Evolutionary conservation across 2,888 invertebrate species (phyloP).

Genomic region (Melolontha melolontha): DNA sequence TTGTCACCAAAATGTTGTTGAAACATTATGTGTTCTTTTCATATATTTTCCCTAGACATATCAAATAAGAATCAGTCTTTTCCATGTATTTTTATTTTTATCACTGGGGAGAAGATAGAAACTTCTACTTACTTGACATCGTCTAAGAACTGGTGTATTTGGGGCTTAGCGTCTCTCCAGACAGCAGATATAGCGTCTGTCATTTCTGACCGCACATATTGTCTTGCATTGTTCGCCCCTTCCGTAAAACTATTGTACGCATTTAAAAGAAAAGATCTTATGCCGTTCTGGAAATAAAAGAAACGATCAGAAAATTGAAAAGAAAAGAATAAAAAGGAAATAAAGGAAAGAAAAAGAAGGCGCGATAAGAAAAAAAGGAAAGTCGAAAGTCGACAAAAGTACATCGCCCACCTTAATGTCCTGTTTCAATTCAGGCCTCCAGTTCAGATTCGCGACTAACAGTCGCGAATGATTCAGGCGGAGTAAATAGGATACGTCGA

Average conservation of each 20-base stretch:
- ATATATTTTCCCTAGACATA: too few species aligned
- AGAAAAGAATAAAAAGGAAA: neutral
- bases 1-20: too few species aligned
- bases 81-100: slow-evolving; percentile 6
- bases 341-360: neutral
- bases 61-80: slow-evolving; percentile 7
- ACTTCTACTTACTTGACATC: slow-evolving; percentile 71
- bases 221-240: slow-evolving; percentile 73
- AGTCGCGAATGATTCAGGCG: slow-evolving; percentile 87
- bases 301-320: slow-evolving; percentile 19
- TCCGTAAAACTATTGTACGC: slow-evolving; percentile 42
- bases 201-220: slow-evolving; percentile 77
- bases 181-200: slow-evolving; percentile 75
- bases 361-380: neutral
- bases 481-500: slow-evolving; percentile 83
- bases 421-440: slow-evolving; percentile 80
- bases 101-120: neutral
- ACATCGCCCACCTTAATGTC: slow-evolving; percentile 68
- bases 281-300: slow-evolving; percentile 40
- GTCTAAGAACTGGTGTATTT: slow-evolving; percentile 76
- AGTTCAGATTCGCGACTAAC: slow-evolving; percentile 81
- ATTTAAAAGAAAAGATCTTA: slow-evolving; percentile 39
- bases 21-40: too few species aligned
- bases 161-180: slow-evolving; percentile 81
- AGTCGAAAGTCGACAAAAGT: slow-evolving; percentile 19